phyloP scores from a whole-genome alignment of 2,113 vertebrate species.

The Hassar affinis region DNA sequence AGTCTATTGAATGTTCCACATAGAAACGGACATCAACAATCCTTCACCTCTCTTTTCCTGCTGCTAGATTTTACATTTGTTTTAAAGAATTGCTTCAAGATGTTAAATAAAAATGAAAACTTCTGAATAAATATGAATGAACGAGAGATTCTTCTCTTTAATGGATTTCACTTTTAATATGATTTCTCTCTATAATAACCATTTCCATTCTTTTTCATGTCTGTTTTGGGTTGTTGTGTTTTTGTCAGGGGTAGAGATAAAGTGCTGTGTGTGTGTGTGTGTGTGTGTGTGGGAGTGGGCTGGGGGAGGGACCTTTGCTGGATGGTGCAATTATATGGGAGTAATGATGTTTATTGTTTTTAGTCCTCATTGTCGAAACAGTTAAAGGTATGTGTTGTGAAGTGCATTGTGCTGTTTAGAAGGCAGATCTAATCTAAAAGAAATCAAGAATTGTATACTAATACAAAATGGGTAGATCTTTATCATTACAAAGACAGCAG shows the following conservation, averaged over 20 bases:
- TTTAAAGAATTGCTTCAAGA: not conserved
- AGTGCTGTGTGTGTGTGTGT: constrained; percentile 22
- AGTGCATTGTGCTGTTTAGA: not conserved
- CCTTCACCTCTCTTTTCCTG: not conserved
- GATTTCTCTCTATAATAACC: not conserved
- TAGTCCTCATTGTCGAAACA: not conserved
- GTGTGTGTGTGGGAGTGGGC: not conserved
- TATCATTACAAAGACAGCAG: not conserved
- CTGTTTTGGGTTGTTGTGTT: constrained; percentile 19
- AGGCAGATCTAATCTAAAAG: not conserved
- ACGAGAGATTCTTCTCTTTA: not conserved
- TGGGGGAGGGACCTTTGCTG: constrained; percentile 2
- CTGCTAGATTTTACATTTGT: not conserved
- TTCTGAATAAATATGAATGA: not conserved
- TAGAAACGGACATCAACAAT: not conserved
- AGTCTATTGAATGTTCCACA: not conserved
- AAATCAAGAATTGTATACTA: not conserved
- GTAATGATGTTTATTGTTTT: constrained; percentile 30
- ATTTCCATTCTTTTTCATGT: not conserved
- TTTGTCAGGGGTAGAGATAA: constrained; percentile 11
- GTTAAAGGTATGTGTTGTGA: not conserved
- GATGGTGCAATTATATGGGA: not conserved
- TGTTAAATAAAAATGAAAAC: not conserved
- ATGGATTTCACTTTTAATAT: not conserved
- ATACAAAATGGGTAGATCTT: not conserved